phyloP scores from a whole-genome alignment of 2,797 vertebrate genomes.

The Bryconaethiops microstoma region DNA sequence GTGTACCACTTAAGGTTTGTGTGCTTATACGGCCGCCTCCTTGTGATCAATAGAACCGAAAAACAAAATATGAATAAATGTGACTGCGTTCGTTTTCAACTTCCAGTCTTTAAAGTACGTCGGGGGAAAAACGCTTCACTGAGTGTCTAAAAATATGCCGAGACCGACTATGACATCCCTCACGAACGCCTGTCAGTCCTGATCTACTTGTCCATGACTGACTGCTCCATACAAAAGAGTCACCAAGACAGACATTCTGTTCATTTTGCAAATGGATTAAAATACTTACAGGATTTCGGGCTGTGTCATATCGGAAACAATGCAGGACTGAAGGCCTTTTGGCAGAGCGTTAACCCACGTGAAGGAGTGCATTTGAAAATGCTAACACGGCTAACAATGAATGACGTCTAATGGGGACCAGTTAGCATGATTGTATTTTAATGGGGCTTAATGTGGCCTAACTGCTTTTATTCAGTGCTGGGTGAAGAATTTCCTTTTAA shows the following conservation, averaged over 20 bases:
- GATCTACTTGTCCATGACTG: background rate
- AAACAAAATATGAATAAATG: background rate
- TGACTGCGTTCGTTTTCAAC: background rate
- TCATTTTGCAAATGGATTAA: slow-evolving; percentile 1
- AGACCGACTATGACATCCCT: background rate
- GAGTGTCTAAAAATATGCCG: background rate
- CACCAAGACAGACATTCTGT: background rate
- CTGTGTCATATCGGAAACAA: background rate
- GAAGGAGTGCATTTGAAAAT: background rate
- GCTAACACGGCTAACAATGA: background rate
- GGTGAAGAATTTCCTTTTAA: background rate
- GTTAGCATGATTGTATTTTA: slow-evolving; percentile 1
- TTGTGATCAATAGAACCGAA: background rate
- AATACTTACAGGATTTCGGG: background rate
- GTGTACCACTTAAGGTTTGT: background rate
- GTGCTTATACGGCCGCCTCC: background rate
- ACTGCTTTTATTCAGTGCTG: background rate
- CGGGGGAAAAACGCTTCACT: background rate
- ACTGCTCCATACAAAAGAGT: slow-evolving; percentile 8
- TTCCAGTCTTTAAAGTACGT: background rate
- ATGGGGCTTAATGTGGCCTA: background rate
- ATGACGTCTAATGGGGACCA: background rate
- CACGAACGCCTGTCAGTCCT: background rate
- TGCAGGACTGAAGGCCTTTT: background rate
- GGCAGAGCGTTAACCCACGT: background rate